Evolutionary conservation across 2,113 vertebrate genomes (phyloP).

Genomic region (Procapra przewalskii): DNA sequence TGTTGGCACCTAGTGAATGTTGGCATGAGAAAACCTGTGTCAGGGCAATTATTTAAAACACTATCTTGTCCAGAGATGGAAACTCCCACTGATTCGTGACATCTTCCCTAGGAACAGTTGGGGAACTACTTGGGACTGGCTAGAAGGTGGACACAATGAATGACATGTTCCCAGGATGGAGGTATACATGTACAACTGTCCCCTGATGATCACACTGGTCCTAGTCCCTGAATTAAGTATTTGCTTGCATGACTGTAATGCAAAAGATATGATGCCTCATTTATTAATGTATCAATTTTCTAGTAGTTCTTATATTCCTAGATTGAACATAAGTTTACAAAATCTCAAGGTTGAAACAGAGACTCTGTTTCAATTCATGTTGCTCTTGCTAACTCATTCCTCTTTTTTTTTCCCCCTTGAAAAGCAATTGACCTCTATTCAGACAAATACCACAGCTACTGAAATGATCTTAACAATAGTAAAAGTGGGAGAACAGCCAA

Average conservation of each 20-base stretch:
- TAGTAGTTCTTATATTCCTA: not conserved
- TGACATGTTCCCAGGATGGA: too few species aligned
- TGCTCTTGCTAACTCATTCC: not conserved
- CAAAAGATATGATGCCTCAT: not conserved
- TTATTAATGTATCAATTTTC: not conserved
- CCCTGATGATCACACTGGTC: fast-evolving
- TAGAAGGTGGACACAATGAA: not conserved
- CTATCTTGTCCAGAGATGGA: not conserved
- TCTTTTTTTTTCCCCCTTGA: not conserved
- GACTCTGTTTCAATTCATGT: not conserved
- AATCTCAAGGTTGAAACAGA: not conserved
- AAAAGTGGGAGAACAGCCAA: not conserved
- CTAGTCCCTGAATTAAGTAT: not conserved
- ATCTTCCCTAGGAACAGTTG: not conserved
- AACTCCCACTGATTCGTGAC: not conserved
- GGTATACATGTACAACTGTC: fast-evolving
- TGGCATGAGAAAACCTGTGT: not conserved
- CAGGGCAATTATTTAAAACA: not conserved
- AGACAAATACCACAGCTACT: not conserved
- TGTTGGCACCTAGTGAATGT: not conserved
- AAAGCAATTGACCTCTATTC: not conserved
- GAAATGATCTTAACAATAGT: not conserved
- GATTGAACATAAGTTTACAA: not conserved
- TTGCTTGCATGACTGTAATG: not conserved
- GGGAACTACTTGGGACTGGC: not conserved